Conservation (phyloP, 2,888 invertebrate genomes). For the Dryocosmus kuriphilus region DNA sequence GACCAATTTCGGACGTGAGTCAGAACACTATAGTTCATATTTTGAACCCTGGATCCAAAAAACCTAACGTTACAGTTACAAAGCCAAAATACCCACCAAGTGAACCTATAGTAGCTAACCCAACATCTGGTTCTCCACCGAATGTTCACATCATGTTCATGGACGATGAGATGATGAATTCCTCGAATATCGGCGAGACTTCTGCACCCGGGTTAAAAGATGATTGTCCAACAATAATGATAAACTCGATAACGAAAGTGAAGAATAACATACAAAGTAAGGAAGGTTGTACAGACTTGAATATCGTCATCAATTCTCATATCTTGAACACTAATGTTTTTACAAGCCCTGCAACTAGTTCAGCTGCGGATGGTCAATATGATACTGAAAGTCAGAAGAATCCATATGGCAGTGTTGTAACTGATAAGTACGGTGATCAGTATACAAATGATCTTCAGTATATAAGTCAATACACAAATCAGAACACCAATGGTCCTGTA, state of each 20-base stretch:
- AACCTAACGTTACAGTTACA: conserved; percentile 62
- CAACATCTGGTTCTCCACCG: conserved; percentile 55
- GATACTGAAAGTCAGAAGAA: not conserved
- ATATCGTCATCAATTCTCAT: conserved; percentile 85
- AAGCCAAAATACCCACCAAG: conserved; percentile 25
- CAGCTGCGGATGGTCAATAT: not conserved
- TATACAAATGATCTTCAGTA: not conserved
- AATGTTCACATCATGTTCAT: conserved; percentile 74
- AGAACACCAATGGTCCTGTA: not conserved
- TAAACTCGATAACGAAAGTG: conserved; percentile 73
- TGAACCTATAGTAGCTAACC: conserved; percentile 7
- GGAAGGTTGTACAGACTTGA: conserved; percentile 84
- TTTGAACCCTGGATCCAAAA: conserved; percentile 63
- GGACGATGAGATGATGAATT: conserved; percentile 58
- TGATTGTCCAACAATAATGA: conserved; percentile 74
- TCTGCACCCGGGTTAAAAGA: conserved; percentile 48
- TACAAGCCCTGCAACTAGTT: conserved; percentile 1
- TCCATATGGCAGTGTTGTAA: conserved; percentile 11
- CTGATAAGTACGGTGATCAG: conserved; percentile 45
- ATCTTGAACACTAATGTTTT: conserved; percentile 81
- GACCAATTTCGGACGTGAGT: conserved; percentile 65
- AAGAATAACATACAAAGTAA: conserved; percentile 79
- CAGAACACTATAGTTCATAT: conserved; percentile 74
- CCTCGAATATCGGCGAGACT: conserved; percentile 46
- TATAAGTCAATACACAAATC: not conserved